Percentiles rank a stretch among this genome's conserved stretches.
Evolutionary conservation across 1,140 invertebrate genomes (phyloP).

Genomic region (Hyles euphorbiae): DNA sequence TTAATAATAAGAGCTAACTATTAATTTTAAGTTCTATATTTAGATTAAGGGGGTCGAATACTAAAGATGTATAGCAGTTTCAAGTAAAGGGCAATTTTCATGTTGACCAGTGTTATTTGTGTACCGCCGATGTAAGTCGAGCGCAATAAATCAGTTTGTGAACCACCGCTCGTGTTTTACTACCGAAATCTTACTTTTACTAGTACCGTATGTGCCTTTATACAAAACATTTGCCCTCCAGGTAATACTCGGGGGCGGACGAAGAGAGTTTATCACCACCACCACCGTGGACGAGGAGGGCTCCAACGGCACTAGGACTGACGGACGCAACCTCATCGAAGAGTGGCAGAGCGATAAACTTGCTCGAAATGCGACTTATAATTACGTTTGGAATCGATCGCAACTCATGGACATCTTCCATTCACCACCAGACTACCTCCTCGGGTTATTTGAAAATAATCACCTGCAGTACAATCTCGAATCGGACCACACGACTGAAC

Average conservation of each 20-base stretch:
- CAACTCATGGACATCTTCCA: slow-evolving; percentile 79
- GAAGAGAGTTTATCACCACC: slow-evolving; percentile 80
- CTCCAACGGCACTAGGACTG: slow-evolving; percentile 77
- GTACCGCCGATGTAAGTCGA: too few species aligned
- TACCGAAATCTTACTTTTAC: too few species aligned
- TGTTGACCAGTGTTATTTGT: too few species aligned
- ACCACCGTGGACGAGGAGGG: slow-evolving; percentile 80
- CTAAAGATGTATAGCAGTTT: too few species aligned
- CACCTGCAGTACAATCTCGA: slow-evolving; percentile 67
- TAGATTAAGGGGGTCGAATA: too few species aligned
- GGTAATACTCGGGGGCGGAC: slow-evolving; percentile 83
- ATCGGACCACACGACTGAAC: slow-evolving; percentile 73
- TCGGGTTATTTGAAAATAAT: slow-evolving; percentile 77
- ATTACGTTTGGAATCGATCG: slow-evolving; percentile 79
- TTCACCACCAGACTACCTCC: slow-evolving; percentile 80
- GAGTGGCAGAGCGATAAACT: slow-evolving; percentile 55
- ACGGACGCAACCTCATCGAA: slow-evolving; percentile 71
- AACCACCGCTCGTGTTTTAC: too few species aligned
- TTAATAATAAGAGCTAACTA: too few species aligned
- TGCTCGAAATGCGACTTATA: slow-evolving; percentile 78
- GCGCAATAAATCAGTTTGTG: too few species aligned
- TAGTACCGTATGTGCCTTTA: too few species aligned
- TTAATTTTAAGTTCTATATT: too few species aligned
- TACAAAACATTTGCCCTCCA: slow-evolving; percentile 16
- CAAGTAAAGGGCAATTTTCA: too few species aligned